Base-by-base conservation (phyloP, 2,113 vertebrate species). In the Scortum barcoo region DNA sequence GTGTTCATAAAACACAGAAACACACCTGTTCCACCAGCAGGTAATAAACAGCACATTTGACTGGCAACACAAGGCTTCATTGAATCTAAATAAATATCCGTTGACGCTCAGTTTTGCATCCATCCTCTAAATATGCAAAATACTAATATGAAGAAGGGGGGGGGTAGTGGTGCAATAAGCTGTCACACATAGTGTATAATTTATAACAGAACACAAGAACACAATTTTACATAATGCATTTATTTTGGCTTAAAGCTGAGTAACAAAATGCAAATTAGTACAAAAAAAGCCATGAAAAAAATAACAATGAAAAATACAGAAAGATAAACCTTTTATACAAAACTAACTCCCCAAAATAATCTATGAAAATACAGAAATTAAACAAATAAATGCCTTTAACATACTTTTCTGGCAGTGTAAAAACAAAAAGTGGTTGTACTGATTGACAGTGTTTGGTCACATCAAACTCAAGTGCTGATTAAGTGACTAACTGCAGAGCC, bases 271-370 rank as follows among this genome's bases (percentile, higher is more conserved):
- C 10, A n/a, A 78, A 79, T 76, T 56, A 78, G 80, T 86, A 92
- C 33, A 90, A 92, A 90, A 87, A 19, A 67, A 54, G 17, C 1
- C 1, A 62, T 71, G 22, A 33, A 63, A 66, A 74, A 69, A 65
- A 72, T 0, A 12, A 83, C 24, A 65, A 40, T 66, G 40, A 81
- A 76, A 67, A 74, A 76, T 69, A 85, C 68, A 82, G 51, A 90
- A 73, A 81, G 53, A 79, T 54, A 84, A 85, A 75, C 50, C 24
- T 90, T 77, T 91, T 74, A 69, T 86, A 90, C 50, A 89, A 88
- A 90, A 90, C 68, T 68, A 86, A 33, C 17, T 11, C n/a, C 68
- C 81, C 58, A 76, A 69, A 90, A 60, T 70, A 82, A 85, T 51
- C 33, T 56, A 77, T 72, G 33, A 30, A 19, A 20, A 70, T 5